Evolutionary conservation across 1,140 invertebrate species (phyloP).

Genomic region (Piezodorus guildinii): DNA sequence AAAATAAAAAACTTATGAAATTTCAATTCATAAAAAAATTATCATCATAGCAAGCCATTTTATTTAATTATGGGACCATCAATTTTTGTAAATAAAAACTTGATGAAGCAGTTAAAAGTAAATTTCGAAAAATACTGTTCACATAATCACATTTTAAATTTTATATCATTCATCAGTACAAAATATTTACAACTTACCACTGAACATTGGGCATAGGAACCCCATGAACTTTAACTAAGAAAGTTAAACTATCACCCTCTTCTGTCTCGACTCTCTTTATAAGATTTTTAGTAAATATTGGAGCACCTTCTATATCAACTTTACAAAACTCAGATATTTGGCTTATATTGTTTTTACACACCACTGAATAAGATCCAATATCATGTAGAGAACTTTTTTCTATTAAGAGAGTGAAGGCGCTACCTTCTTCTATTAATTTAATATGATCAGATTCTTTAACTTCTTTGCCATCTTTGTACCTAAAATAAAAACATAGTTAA

Average conservation of each 20-base stretch:
- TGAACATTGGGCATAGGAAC: constrained; percentile 68
- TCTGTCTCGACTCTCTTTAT: constrained; percentile 52
- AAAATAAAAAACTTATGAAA: no score
- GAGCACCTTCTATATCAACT: constrained; percentile 62
- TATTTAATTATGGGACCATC: no score
- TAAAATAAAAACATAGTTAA: constrained; percentile 26
- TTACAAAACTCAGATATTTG: constrained; percentile 78
- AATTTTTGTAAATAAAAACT: no score
- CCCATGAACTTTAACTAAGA: constrained; percentile 70
- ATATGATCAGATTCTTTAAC: constrained; percentile 55
- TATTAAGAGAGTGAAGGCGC: constrained; percentile 62
- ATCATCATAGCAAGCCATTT: no score
- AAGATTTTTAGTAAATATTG: constrained; percentile 55
- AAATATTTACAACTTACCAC: constrained; percentile 44
- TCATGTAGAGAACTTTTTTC: constrained; percentile 72
- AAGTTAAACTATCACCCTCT: constrained; percentile 66
- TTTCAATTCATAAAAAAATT: no score
- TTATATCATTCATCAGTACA: no score
- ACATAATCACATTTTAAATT: no score
- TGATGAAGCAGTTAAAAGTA: no score
- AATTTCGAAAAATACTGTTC: no score
- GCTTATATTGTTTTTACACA: constrained; percentile 79
- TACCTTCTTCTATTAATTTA: constrained; percentile 52
- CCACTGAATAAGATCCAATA: constrained; percentile 83
- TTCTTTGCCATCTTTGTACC: constrained; percentile 70